Conservation (phyloP, 2,113 vertebrate species). For the Thalassoma bifasciatum region DNA sequence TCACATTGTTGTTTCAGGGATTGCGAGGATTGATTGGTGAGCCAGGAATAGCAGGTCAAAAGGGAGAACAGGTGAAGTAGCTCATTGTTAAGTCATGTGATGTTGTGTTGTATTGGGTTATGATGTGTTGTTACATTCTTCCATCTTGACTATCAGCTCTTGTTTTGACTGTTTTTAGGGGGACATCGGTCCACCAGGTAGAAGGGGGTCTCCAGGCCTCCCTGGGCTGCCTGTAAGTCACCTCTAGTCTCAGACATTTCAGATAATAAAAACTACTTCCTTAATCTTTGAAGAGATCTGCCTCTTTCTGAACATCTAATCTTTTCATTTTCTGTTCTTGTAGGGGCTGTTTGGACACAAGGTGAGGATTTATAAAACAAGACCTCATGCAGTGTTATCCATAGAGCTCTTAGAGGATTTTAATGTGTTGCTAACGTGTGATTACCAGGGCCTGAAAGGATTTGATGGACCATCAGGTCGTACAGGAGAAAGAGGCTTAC, state of each 20-base stretch:
- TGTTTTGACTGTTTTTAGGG: slow-evolving; percentile 83
- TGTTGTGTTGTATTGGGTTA: not conserved
- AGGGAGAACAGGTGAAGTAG: slow-evolving; percentile 85
- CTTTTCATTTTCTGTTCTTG: slow-evolving; percentile 30
- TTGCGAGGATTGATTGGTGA: slow-evolving; percentile 71
- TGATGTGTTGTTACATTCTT: not conserved
- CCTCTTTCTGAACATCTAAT: not conserved
- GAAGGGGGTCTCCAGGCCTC: slow-evolving; percentile 75
- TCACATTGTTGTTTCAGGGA: slow-evolving; percentile 78
- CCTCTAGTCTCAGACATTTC: not conserved
- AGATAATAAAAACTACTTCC: not conserved
- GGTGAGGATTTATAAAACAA: slow-evolving; percentile 65
- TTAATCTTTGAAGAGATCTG: too few relatives aligned
- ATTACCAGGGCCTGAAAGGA: slow-evolving; percentile 84
- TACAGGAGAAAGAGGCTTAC: slow-evolving; percentile 72
- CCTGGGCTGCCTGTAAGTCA: slow-evolving; percentile 83
- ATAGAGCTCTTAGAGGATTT: not conserved
- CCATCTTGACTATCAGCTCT: too few relatives aligned
- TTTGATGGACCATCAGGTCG: slow-evolving; percentile 77
- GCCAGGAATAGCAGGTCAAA: slow-evolving; percentile 73
- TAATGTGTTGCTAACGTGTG: slow-evolving; percentile 9
- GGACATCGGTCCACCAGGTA: slow-evolving; percentile 77
- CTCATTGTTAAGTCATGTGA: not conserved
- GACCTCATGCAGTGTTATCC: not conserved
- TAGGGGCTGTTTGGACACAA: slow-evolving; percentile 85